These are phyloP conservation scores for Sphenopsis melanotis DNA, from an alignment of 2,797 vertebrate genomes.

Conservation along the genomic window DNA sequence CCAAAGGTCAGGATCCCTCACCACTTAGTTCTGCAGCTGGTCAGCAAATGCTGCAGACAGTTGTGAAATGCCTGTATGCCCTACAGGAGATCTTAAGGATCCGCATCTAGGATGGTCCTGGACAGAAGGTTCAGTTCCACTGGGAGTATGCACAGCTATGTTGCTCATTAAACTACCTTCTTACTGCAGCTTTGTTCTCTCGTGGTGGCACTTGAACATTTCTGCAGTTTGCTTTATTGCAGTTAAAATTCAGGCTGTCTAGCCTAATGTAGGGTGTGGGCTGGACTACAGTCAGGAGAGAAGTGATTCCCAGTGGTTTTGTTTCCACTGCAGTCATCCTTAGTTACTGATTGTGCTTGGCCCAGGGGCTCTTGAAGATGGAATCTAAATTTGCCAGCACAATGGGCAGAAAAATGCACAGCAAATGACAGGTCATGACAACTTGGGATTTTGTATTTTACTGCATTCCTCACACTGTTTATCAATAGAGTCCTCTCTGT, in stretches of 20 bases:
- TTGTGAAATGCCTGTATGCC: accelerated
- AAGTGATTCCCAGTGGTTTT: background rate
- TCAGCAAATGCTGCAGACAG: background rate
- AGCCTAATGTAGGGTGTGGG: background rate
- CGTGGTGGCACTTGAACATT: background rate
- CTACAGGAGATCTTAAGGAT: background rate
- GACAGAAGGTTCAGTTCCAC: background rate
- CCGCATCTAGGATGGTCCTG: background rate
- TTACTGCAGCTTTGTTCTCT: background rate
- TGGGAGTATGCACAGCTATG: accelerated
- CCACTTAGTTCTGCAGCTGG: background rate
- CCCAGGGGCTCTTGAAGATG: background rate
- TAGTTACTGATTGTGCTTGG: background rate
- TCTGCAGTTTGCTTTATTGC: background rate
- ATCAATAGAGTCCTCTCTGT: background rate
- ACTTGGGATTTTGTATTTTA: background rate
- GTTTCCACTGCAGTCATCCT: background rate
- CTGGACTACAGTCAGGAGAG: background rate
- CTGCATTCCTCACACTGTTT: background rate
- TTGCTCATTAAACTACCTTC: background rate
- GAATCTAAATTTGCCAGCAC: background rate
- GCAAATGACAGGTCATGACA: background rate
- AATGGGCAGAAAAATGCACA: background rate
- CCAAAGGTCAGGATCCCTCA: background rate
- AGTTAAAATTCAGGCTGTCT: background rate